Evolutionary conservation across 2,113 vertebrate genomes (phyloP).

Genomic region (Nasalis larvatus): DNA sequence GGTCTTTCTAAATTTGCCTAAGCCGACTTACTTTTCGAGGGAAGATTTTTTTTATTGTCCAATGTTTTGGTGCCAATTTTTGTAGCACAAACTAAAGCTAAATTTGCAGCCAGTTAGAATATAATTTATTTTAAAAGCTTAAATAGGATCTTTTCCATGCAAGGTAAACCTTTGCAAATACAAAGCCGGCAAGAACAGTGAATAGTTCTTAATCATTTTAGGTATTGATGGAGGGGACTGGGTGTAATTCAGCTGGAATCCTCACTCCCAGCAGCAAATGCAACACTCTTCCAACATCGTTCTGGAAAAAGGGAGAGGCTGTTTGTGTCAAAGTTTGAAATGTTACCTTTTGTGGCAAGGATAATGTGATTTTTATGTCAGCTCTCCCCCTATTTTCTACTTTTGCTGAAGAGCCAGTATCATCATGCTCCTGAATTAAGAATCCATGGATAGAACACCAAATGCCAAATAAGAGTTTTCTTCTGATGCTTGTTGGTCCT

Average conservation of each 20-base stretch:
- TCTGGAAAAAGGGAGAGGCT: background rate
- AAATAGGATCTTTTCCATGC: slow-evolving; percentile 46
- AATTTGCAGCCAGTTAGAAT: slow-evolving; percentile 63
- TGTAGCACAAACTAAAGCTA: slow-evolving; percentile 62
- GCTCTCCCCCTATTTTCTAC: background rate
- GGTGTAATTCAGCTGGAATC: background rate
- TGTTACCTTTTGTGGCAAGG: background rate
- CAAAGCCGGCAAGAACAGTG: background rate
- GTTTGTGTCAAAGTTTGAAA: background rate
- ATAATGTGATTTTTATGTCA: background rate
- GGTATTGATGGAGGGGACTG: background rate
- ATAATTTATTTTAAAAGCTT: slow-evolving; percentile 67
- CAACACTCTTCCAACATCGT: background rate
- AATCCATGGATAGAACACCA: background rate
- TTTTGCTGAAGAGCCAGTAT: background rate
- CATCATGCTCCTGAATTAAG: background rate
- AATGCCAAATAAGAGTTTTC: background rate
- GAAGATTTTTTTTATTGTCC: slow-evolving; percentile 35
- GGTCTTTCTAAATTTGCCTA: slow-evolving; percentile 54
- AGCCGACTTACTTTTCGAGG: slow-evolving; percentile 29
- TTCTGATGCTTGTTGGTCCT: background rate
- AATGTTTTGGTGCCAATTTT: slow-evolving; percentile 60
- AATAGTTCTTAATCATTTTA: slow-evolving; percentile 13
- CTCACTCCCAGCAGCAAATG: background rate
- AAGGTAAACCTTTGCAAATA: slow-evolving; percentile 66